Conservation (phyloP, 1,140 invertebrate species). For the Amyelois transitella region DNA sequence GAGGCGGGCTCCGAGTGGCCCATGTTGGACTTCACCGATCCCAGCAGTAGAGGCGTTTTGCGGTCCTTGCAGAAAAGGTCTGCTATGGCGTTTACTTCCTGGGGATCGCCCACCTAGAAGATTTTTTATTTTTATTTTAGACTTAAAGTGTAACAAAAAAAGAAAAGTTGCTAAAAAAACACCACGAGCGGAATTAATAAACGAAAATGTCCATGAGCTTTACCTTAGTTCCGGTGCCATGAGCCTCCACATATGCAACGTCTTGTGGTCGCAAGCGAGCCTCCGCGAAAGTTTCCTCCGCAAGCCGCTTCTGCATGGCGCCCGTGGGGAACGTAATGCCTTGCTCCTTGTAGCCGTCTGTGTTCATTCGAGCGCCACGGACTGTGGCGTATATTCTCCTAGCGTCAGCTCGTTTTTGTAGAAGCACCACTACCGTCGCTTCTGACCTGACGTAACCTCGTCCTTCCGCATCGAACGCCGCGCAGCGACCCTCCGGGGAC, state of each 20-base stretch:
- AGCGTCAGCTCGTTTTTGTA: constrained; percentile 86
- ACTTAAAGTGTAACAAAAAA: not conserved
- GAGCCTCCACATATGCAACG: constrained; percentile 94
- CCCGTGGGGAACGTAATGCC: constrained; percentile 95
- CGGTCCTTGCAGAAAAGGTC: constrained; percentile 93
- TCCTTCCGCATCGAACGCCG: constrained; percentile 93
- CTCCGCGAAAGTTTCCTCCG: constrained; percentile 89
- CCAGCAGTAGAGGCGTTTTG: constrained; percentile 87
- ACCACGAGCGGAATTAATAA: not conserved
- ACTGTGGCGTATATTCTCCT: constrained; percentile 90
- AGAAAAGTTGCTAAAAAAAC: not conserved
- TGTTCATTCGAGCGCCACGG: constrained; percentile 90
- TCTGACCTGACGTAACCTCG: constrained; percentile 96
- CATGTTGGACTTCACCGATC: constrained; percentile 98
- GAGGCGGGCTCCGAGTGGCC: constrained; percentile 97
- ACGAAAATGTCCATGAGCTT: constrained; percentile 27
- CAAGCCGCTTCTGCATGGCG: constrained; percentile 88
- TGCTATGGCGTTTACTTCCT: constrained; percentile 95
- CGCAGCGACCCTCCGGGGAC: constrained; percentile 90
- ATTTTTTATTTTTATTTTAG: too few relatives aligned
- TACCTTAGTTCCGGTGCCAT: constrained; percentile 95
- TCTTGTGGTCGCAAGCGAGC: constrained; percentile 85
- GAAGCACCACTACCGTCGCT: constrained; percentile 84
- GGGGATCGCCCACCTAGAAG: constrained; percentile 87
- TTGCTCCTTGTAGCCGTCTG: constrained; percentile 91